A percentile compares a stretch with the other conserved stretches of the same genome.
phyloP scores from a whole-genome alignment of 2,797 vertebrate species.

The Esox masquinongy region DNA sequence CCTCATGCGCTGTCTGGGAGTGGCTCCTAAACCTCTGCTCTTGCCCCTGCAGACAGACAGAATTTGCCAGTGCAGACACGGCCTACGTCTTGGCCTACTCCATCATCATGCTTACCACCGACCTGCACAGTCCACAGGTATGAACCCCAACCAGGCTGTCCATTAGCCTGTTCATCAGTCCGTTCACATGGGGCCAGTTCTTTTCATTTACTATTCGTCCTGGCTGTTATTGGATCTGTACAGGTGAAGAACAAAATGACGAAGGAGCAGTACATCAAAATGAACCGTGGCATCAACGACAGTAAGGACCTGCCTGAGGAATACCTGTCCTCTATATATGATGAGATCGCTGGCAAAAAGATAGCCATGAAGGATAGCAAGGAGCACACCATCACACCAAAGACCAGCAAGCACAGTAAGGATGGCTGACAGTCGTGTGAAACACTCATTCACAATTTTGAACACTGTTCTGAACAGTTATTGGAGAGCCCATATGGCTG shows the following conservation, averaged over 20 bases:
- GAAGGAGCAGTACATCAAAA: constrained; percentile 98
- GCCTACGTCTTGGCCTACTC: constrained; percentile 96
- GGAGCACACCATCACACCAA: constrained; percentile 89
- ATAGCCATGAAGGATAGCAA: constrained; percentile 96
- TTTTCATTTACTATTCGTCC: background rate
- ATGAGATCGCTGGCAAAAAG: constrained; percentile 96
- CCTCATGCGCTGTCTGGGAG: no score
- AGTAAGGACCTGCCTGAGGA: constrained; percentile 96
- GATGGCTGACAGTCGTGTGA: background rate
- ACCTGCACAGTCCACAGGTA: constrained; percentile 97
- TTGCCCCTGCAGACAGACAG: constrained; percentile 81
- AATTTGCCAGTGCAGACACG: constrained; percentile 95
- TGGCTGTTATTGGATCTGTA: background rate
- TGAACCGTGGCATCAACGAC: constrained; percentile 97
- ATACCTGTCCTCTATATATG: constrained; percentile 92
- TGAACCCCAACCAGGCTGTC: constrained; percentile 5
- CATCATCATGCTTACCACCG: constrained; percentile 97
- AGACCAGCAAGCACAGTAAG: constrained; percentile 92
- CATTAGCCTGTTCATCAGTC: no score
- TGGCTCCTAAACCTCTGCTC: background rate
- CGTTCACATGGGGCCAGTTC: background rate
- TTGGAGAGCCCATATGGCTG: no score
- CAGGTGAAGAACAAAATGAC: constrained; percentile 99
- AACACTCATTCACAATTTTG: background rate
- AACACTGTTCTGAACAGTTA: no score